Evolutionary conservation across 2,888 invertebrate genomes (phyloP).

Genomic region (Phorcus lineatus): DNA sequence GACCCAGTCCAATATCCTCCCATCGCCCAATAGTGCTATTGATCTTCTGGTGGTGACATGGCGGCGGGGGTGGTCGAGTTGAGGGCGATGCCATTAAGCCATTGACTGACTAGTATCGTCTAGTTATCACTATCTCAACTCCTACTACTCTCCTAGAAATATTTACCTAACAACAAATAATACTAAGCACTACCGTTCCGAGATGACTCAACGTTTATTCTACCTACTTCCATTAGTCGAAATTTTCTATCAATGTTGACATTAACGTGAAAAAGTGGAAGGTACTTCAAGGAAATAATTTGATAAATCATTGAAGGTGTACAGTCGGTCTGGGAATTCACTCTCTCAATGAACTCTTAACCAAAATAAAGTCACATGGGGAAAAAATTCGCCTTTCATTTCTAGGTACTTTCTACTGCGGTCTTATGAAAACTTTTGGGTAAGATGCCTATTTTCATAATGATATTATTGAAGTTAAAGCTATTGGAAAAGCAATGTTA

Average conservation of each 20-base stretch:
- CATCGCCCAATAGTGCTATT: not conserved
- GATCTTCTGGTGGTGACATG: conserved; percentile 4
- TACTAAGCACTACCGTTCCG: not conserved
- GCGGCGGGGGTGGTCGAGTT: conserved; percentile 13
- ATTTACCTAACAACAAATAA: conserved; percentile 1
- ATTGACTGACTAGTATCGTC: conserved; percentile 15
- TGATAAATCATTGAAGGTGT: not conserved
- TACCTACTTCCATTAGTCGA: conserved; percentile 2
- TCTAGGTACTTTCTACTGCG: too few species aligned
- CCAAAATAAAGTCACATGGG: too few species aligned
- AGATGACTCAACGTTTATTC: not conserved
- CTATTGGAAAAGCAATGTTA: too few species aligned
- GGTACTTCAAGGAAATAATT: not conserved
- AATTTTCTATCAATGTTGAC: not conserved
- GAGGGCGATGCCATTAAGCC: conserved; percentile 6
- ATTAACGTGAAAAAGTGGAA: not conserved
- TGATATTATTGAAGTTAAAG: too few species aligned
- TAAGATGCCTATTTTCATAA: too few species aligned
- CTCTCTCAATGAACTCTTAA: not conserved
- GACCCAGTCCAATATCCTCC: conserved; percentile 13
- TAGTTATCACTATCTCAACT: not conserved
- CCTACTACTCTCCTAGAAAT: not conserved
- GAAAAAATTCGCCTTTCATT: too few species aligned
- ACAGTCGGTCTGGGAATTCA: not conserved
- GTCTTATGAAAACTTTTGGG: too few species aligned